A percentile compares a stretch with the other conserved stretches of the same genome.
Conservation (phyloP, 2,888 invertebrate species). For the Deroplatys truncata region DNA sequence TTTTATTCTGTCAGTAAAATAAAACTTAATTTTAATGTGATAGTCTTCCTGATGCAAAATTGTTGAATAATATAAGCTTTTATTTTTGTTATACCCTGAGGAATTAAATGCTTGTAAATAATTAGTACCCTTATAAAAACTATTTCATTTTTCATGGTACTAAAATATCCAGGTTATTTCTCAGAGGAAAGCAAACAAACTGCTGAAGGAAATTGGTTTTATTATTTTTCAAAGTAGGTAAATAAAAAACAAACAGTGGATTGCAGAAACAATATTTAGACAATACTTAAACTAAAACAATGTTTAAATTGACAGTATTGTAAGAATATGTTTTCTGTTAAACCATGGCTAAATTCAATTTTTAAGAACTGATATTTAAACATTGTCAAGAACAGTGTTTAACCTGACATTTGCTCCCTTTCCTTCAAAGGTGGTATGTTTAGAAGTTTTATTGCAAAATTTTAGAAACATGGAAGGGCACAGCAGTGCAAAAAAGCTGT, state of each 20-base stretch:
- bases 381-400: too few species aligned
- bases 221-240: neutral
- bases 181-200: neutral
- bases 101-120: neutral
- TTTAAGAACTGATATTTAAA: too few species aligned
- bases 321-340: too few species aligned
- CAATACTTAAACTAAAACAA: neutral
- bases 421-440: too few species aligned
- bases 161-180: neutral
- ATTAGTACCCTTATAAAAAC: neutral
- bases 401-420: too few species aligned
- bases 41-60: neutral
- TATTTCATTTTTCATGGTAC: neutral
- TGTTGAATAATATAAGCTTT: neutral
- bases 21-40: neutral
- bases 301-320: too few species aligned
- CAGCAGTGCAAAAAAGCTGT: too few species aligned
- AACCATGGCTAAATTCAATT: too few species aligned
- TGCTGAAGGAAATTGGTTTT: too few species aligned
- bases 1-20: neutral
- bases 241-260: neutral
- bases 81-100: neutral
- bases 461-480: too few species aligned
- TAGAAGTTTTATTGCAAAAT: too few species aligned
- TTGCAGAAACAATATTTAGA: neutral